Conservation (phyloP, 2,797 vertebrate species). For the Lates japonicus region DNA sequence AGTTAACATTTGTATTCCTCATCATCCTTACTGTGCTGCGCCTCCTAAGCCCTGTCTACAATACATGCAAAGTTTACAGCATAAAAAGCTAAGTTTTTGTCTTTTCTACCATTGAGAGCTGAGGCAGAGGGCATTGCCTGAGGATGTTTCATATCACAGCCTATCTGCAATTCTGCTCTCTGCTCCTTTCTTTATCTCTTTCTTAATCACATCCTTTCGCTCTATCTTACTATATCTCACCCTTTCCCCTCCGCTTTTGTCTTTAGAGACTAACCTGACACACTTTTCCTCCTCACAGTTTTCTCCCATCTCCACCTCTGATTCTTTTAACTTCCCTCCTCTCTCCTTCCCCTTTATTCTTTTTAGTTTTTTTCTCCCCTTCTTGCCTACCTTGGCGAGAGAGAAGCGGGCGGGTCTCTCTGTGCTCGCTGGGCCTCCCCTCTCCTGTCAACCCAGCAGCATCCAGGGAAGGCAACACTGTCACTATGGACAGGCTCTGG, state of each 20-base stretch:
- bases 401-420: conserved; percentile 38
- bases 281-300: conserved; percentile 36
- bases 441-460: conserved; percentile 56
- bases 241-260: conserved; percentile 38
- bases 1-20: conserved; percentile 81
- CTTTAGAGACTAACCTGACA: conserved; percentile 50
- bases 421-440: conserved; percentile 46
- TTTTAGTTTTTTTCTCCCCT: not conserved
- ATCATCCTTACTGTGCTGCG: conserved; percentile 37
- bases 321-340: conserved; percentile 33
- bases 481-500: conserved; percentile 65
- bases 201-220: conserved; percentile 74
- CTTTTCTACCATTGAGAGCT: conserved; percentile 73
- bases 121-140: conserved; percentile 77
- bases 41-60: conserved; percentile 69
- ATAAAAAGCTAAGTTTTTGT: conserved; percentile 79
- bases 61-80: conserved; percentile 75
- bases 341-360: conserved; percentile 29
- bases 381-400: conserved; percentile 30
- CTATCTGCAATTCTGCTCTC: conserved; percentile 57
- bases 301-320: conserved; percentile 23
- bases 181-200: conserved; percentile 65
- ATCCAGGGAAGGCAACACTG: conserved; percentile 64
- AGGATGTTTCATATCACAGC: conserved; percentile 82
- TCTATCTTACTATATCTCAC: conserved; percentile 53